Percentiles rank a stretch among this genome's conserved stretches.
Conservation (phyloP, 30 jellyfish, hydroid and myxozoan species). For the Aurelia sp. region DNA sequence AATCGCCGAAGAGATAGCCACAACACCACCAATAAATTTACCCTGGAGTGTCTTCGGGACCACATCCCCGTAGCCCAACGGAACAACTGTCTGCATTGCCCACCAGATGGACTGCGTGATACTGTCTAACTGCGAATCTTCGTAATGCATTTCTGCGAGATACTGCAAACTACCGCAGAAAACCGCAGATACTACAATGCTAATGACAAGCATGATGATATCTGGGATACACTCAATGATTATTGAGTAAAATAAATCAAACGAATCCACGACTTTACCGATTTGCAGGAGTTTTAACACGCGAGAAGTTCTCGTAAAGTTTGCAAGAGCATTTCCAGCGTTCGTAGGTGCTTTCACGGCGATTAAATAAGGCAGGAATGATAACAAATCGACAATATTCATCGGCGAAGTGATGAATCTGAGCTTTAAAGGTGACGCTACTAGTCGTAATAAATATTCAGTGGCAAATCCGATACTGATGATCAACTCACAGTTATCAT, state of each 20-base stretch:
- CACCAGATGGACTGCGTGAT: constrained; percentile 19
- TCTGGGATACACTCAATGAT: constrained; percentile 9
- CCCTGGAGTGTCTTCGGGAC: too few relatives aligned
- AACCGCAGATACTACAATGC: neutral
- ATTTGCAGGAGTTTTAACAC: constrained; percentile 53
- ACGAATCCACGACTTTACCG: neutral
- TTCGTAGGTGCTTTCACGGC: too few relatives aligned
- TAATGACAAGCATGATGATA: neutral
- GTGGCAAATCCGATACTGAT: too few relatives aligned
- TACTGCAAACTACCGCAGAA: constrained; percentile 19
- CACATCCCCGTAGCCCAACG: constrained; percentile 25
- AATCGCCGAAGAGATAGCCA: neutral
- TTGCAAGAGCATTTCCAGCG: neutral
- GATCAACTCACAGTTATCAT: too few relatives aligned
- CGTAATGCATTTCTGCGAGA: constrained; percentile 15
- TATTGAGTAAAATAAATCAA: neutral
- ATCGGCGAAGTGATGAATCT: too few relatives aligned
- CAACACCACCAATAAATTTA: too few relatives aligned
- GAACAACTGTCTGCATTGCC: constrained; percentile 33
- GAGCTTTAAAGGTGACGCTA: too few relatives aligned
- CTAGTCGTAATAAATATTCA: too few relatives aligned
- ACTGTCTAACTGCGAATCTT: constrained; percentile 5
- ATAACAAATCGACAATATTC: too few relatives aligned
- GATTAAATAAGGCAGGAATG: too few relatives aligned
- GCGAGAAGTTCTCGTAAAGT: constrained; percentile 31